Percentiles rank a stretch among this genome's conserved stretches.
Conservation (phyloP, 2,113 vertebrate genomes). For the Phoenicopterus ruber region DNA sequence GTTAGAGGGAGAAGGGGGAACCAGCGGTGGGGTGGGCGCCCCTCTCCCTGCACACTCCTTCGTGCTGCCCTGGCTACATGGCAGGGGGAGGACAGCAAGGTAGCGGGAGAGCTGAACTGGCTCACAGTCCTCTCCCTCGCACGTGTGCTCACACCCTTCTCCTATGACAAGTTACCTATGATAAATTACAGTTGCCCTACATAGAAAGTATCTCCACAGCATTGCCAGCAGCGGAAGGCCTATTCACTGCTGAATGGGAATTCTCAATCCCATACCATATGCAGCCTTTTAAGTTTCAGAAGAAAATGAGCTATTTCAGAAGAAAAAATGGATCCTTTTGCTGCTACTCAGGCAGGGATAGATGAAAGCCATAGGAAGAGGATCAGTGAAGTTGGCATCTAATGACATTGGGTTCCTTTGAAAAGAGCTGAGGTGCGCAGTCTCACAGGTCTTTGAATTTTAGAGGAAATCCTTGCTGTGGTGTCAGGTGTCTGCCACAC, state of each 20-base stretch:
- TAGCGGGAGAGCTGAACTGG: background rate
- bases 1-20: background rate
- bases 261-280: background rate
- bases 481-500: background rate
- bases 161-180: background rate
- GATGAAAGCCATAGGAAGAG: background rate
- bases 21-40: rapidly evolving
- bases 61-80: rapidly evolving
- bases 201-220: background rate
- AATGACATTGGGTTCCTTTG: background rate
- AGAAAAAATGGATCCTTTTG: background rate
- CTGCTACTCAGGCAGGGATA: background rate
- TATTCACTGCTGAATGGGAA: background rate
- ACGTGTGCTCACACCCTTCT: background rate
- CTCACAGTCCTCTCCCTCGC: background rate
- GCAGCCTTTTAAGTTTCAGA: background rate
- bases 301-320: background rate
- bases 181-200: background rate
- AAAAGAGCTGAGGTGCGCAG: background rate
- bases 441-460: conserved; percentile 5
- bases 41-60: background rate
- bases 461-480: background rate
- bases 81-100: background rate
- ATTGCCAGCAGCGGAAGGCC: background rate
- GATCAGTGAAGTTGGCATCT: background rate